Conservation (phyloP, 2,113 vertebrate genomes). For the Strix aluco region DNA sequence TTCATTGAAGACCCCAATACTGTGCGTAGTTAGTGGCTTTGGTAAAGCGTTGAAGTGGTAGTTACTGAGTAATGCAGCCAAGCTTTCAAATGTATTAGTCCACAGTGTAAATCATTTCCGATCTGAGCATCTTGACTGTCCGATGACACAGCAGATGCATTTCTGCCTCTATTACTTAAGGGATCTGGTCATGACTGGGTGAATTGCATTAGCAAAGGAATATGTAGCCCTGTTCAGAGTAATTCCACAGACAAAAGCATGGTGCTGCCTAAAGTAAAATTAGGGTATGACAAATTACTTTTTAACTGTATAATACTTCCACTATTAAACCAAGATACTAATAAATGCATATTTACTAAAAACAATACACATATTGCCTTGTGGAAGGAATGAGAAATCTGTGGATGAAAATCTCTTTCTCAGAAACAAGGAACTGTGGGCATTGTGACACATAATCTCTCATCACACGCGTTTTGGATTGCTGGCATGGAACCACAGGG, state of each 20-base stretch:
- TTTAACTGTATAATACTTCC: not conserved
- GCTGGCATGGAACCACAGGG: not conserved
- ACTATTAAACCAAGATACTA: not conserved
- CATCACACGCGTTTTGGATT: not conserved
- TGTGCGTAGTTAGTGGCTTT: not conserved
- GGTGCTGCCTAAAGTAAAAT: not conserved
- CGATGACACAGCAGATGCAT: not conserved
- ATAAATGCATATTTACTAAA: not conserved
- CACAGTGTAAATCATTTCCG: not conserved
- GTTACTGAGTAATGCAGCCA: not conserved
- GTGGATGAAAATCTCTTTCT: not conserved
- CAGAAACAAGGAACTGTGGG: not conserved
- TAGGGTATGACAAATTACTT: not conserved
- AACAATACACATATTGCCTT: not conserved
- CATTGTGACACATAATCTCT: not conserved
- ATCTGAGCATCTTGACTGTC: not conserved
- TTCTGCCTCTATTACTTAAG: not conserved
- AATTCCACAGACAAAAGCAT: not conserved
- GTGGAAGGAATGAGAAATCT: not conserved
- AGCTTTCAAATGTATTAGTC: not conserved
- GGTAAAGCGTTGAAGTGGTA: not conserved
- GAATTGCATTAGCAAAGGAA: not conserved
- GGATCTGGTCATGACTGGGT: not conserved
- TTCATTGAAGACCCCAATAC: not conserved
- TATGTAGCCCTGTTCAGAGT: not conserved